A percentile compares a stretch with the other conserved stretches of the same genome.
Evolutionary conservation across 1,140 invertebrate genomes (phyloP).

Genomic region (Amphibalanus amphitrite): DNA sequence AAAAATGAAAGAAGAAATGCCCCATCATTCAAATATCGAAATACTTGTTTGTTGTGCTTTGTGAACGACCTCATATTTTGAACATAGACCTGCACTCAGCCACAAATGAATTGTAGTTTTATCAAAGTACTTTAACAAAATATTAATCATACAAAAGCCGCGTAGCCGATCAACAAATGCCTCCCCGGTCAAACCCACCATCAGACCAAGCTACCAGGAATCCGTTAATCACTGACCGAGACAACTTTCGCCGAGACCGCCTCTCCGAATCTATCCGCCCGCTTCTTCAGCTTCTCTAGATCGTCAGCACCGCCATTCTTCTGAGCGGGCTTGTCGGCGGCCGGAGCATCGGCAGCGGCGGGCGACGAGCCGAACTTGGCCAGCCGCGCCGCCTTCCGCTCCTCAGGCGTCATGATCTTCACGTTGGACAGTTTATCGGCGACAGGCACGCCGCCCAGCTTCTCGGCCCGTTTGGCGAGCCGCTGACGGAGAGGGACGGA

Average conservation of each 20-base stretch:
- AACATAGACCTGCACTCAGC: no score
- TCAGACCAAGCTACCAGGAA: no score
- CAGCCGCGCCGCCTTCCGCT: not conserved
- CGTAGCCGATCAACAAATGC: no score
- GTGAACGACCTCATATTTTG: no score
- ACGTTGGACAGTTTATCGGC: not conserved
- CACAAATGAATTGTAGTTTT: no score
- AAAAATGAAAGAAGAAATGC: no score
- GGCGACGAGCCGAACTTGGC: not conserved
- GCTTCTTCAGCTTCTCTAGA: not conserved
- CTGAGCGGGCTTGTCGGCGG: not conserved
- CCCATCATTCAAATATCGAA: no score
- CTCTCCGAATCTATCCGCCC: not conserved
- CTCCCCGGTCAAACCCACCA: no score
- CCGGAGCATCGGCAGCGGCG: not conserved
- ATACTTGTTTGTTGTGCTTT: no score
- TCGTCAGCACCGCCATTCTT: not conserved
- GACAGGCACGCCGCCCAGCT: not conserved
- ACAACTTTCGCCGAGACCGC: not conserved
- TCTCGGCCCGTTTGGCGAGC: not conserved
- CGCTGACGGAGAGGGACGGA: not conserved
- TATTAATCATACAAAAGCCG: no score
- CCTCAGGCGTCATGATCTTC: not conserved
- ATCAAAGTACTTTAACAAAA: no score
- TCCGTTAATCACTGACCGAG: not conserved